Evolutionary conservation across 2,113 vertebrate genomes (phyloP), one percentile per base, ranked within the genome.

Genomic region (Brienomyrus brachyistius): DNA sequence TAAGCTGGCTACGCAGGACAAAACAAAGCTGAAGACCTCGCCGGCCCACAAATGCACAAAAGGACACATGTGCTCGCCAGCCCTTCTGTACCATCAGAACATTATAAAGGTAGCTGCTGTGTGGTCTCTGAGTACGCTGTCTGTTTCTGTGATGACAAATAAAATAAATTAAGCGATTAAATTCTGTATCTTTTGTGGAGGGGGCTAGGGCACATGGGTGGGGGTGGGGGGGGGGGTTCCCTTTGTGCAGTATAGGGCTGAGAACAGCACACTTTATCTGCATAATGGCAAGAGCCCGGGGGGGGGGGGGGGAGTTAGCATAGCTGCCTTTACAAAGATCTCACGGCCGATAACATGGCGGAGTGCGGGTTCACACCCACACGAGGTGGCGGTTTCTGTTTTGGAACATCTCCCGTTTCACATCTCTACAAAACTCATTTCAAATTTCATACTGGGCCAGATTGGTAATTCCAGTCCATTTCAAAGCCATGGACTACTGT

Each of bases 1-100:
- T 96, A 94, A 94, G 95, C 35, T 89, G 92, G 59, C 94, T 88
- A 89, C 90, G 93, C 86, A 92, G 91, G 66, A 27, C 59, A 5
- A 92, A 93, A 93, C 92, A 80, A 90, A 93, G 93, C 88, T 17
- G 5, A 74, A 7, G 17, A 9, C 66, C 66, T 88, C 45, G 50
- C 6, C 31, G 47, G 77, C n/a, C 15, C 56, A 54, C 27, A 70
- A 70, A 31, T 1, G 62, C 62, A 70, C n/a, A 70, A 3, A 2
- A 11, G 10, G n/a, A 11, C n/a, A 66, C 62, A 7, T 1, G 62
- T 27, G 8, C 9, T 31, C n/a, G 1, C n/a, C 10, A 13, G 10
- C n/a, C 3, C 62, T 27, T 10, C 62, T 11, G 17, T 66, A 66
- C 23, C 59, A 27, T 9, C 59, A 27, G 23, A n/a, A n/a, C 9